Percentiles rank a stretch among this genome's conserved stretches.
These are phyloP conservation scores for Oncorhynchus nerka DNA, from an alignment of 2,113 vertebrate species.

Conservation along the genomic window DNA sequence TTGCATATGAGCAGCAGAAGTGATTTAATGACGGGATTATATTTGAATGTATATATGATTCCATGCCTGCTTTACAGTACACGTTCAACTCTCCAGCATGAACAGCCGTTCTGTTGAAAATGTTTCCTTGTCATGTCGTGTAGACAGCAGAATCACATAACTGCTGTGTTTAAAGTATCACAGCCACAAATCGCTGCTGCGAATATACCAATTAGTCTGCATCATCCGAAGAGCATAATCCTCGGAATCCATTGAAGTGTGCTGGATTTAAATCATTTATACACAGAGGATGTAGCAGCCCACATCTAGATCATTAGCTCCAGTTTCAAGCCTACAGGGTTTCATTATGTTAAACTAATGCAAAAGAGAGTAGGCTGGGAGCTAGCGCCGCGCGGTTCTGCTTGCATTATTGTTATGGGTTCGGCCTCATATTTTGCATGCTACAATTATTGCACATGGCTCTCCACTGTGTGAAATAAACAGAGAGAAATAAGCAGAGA, in stretches of 20 bases:
- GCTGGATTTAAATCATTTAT: conserved; percentile 48
- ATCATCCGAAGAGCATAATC: conserved; percentile 32
- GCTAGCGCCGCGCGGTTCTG: conserved; percentile 4
- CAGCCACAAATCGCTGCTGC: conserved; percentile 25
- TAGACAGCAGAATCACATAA: conserved; percentile 2
- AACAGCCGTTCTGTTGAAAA: not conserved
- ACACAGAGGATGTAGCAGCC: conserved; percentile 29
- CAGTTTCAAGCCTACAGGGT: conserved; percentile 43
- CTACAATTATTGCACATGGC: too few species aligned
- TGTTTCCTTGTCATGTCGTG: not conserved
- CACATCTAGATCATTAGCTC: conserved; percentile 46
- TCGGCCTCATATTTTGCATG: not conserved
- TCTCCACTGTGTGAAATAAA: not conserved
- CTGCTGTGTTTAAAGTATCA: conserved; percentile 22
- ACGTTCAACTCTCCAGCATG: not conserved
- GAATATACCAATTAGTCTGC: conserved; percentile 32
- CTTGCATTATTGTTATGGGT: not conserved
- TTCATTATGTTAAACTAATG: conserved; percentile 44
- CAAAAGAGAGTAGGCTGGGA: conserved; percentile 20
- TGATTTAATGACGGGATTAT: not conserved
- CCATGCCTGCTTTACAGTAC: not conserved
- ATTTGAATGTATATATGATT: not conserved
- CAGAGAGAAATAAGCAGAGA: not conserved
- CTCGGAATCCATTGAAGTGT: conserved; percentile 40
- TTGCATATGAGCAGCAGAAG: too few species aligned